These are phyloP conservation scores for Otolemur garnettii DNA, from an alignment of 2,113 vertebrate species.

Conservation along the genomic window DNA sequence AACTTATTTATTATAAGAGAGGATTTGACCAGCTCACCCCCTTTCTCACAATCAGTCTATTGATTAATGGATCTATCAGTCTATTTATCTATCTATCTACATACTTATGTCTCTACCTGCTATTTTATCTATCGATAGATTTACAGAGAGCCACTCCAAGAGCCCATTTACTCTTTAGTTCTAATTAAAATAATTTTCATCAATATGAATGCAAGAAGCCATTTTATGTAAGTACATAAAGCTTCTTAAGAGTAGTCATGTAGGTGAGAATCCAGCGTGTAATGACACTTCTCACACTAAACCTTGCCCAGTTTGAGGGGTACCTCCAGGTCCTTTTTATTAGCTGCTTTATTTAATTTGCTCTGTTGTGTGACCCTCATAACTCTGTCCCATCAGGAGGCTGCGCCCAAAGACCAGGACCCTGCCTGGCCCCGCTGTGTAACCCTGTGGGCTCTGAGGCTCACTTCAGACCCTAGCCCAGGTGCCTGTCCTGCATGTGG, in stretches of 20 bases:
- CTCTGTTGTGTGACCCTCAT: neutral
- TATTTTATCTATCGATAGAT: neutral
- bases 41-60: neutral
- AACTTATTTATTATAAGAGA: neutral
- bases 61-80: neutral
- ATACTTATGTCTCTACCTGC: neutral
- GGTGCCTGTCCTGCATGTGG: neutral
- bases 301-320: too few relatives aligned
- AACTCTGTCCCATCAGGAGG: neutral
- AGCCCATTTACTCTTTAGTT: neutral
- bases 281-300: too few relatives aligned
- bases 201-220: neutral
- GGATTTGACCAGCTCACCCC: neutral
- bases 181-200: neutral
- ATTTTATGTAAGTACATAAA: neutral
- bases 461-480: neutral
- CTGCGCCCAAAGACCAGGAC: rapidly evolving
- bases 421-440: neutral
- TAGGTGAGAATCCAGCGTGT: neutral
- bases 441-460: too few relatives aligned
- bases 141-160: neutral
- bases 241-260: neutral
- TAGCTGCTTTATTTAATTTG: too few relatives aligned
- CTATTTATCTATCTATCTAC: neutral
- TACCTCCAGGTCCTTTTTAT: neutral